Percentiles rank a stretch among this genome's conserved stretches.
These are phyloP conservation scores for Orycteropus afer DNA, from an alignment of 2,113 vertebrate species.

Conservation along the genomic window DNA sequence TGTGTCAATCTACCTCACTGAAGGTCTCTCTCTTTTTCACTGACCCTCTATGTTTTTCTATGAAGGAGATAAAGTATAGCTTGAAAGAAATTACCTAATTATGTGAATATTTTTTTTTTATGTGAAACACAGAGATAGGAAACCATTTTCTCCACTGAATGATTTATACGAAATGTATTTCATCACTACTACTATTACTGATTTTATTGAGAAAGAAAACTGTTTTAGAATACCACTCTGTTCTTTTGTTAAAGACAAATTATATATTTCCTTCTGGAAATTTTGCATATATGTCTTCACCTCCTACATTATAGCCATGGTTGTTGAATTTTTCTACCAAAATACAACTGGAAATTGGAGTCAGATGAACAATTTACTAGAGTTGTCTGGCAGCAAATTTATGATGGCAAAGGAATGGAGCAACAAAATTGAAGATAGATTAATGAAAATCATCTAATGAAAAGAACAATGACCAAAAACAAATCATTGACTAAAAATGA, in stretches of 20 bases:
- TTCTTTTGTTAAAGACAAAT: neutral
- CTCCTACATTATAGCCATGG: neutral
- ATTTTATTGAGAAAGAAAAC: neutral
- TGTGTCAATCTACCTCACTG: neutral
- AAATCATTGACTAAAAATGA: neutral
- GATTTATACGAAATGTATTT: neutral
- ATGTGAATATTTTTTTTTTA: no score
- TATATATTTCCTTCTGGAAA: neutral
- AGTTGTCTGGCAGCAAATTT: neutral
- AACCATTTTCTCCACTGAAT: neutral
- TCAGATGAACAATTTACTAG: neutral
- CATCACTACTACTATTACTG: neutral
- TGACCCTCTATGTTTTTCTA: neutral
- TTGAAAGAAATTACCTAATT: constrained; percentile 2
- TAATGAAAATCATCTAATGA: neutral
- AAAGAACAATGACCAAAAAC: neutral
- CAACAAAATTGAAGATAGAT: neutral
- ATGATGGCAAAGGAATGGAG: neutral
- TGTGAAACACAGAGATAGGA: neutral
- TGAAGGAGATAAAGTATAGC: neutral
- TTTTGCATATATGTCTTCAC: neutral
- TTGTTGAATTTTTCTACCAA: neutral
- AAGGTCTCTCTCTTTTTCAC: neutral
- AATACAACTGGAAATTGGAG: neutral
- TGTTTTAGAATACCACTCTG: neutral